Percentiles rank a stretch among this genome's conserved stretches.
These are phyloP conservation scores for Yponomeuta malinellus DNA, from an alignment of 2,888 invertebrate species.

Conservation along the genomic window DNA sequence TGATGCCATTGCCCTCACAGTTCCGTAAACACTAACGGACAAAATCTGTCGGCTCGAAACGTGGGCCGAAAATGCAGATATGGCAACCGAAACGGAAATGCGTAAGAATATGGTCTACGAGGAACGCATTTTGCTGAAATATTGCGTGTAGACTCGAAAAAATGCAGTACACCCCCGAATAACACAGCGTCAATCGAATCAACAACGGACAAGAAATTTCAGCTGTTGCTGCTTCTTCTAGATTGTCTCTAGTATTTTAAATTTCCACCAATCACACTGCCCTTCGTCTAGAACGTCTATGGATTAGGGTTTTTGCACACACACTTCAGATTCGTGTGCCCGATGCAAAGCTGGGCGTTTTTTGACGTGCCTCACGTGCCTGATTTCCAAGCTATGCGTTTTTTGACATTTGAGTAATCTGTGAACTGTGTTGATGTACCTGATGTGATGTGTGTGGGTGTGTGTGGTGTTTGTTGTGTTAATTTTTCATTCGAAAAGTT, in stretches of 20 bases:
- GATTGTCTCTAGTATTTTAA: conserved; percentile 56
- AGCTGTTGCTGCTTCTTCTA: conserved; percentile 65
- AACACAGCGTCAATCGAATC: conserved; percentile 37
- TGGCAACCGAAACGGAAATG: conserved; percentile 42
- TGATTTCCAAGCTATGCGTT: neutral
- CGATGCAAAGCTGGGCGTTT: neutral
- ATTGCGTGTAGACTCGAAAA: conserved; percentile 44
- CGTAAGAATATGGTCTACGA: conserved; percentile 28
- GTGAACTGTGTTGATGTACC: neutral
- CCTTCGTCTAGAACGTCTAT: conserved; percentile 13
- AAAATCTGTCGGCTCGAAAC: conserved; percentile 33
- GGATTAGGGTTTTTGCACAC: conserved; percentile 12
- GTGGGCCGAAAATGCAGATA: conserved; percentile 36
- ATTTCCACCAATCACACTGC: conserved; percentile 47
- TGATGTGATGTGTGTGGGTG: too few relatives aligned
- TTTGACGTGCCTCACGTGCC: neutral
- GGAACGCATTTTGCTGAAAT: conserved; percentile 44
- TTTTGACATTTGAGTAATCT: neutral
- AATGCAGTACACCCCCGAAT: conserved; percentile 56
- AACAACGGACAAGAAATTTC: conserved; percentile 67
- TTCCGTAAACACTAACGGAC: conserved; percentile 57
- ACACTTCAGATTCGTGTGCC: neutral
- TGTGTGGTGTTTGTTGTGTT: too few relatives aligned
- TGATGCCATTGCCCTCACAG: conserved; percentile 78
- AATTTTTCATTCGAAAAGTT: neutral